Conservation (phyloP, 2,113 vertebrate genomes). For the Herpetotheres cachinnans region DNA sequence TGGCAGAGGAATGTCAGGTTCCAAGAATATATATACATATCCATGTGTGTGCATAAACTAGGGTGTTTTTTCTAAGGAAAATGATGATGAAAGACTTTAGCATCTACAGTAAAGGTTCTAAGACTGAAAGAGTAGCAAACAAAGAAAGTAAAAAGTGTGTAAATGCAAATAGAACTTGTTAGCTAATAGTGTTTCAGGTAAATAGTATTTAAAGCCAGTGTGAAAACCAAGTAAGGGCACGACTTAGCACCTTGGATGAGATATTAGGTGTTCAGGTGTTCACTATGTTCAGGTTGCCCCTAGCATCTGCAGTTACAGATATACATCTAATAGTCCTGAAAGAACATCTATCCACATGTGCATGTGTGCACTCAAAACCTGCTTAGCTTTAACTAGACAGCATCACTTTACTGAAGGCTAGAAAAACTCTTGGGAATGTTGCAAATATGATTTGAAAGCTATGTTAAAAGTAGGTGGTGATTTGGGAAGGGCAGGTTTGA, state of each 20-base stretch:
- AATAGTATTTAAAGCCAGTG: background rate
- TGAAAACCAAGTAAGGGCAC: background rate
- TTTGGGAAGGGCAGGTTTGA: background rate
- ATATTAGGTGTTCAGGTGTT: background rate
- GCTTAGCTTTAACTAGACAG: background rate
- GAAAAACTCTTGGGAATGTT: background rate
- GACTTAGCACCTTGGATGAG: background rate
- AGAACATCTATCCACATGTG: background rate
- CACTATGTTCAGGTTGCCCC: background rate
- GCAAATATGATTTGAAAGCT: background rate
- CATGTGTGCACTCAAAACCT: background rate
- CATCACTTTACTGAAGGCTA: background rate
- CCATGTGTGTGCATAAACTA: constrained; percentile 14
- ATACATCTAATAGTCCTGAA: background rate
- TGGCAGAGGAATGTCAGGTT: constrained; percentile 55
- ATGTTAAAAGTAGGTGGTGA: background rate
- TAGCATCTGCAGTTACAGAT: background rate
- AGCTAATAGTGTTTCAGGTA: background rate
- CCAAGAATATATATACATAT: background rate
- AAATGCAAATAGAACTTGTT: background rate
- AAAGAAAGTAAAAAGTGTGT: background rate
- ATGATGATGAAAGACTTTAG: constrained; percentile 46
- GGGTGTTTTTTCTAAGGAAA: constrained; percentile 47
- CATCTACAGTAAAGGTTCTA: constrained; percentile 23
- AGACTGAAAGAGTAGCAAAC: constrained; percentile 7